Evolutionary conservation across 1,140 invertebrate species (phyloP), one percentile per base, ranked within the genome.

Genomic region (Macrosteles quadrilineatus): DNA sequence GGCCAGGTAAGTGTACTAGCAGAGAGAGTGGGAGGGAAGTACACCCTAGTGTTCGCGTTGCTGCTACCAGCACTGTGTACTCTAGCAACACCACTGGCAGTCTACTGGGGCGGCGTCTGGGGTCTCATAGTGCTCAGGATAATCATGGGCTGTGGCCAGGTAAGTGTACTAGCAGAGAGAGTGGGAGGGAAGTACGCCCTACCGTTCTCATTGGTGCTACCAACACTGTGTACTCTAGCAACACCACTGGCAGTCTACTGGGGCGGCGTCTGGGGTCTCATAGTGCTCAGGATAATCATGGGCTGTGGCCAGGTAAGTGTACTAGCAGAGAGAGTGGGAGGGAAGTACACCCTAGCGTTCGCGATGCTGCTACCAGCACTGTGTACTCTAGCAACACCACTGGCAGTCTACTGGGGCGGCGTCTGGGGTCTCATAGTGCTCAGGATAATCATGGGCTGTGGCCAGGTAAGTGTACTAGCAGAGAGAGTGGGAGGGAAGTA

Each of bases 361-460:
- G 82, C 83, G 2, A 78, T 79, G 1, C 83, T 79, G 64, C 71
- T 83, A 0, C 81, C 83, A 12, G 78, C 83, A 4, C 65, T 85
- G 27, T 74, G 83, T 80, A 78, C 76, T 75, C 77, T 79, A 76
- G 78, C 72, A 69, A 80, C 43, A 72, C 79, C 76, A 30, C 78
- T 36, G 25, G 76, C 76, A 11, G 75, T 89, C 14, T 75, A 68
- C 11, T 29, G 62, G n/a, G 71, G 71, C 3, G 11, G 36, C 9
- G 55, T 84, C 81, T 25, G 87, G 85, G 70, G 72, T 32, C 79
- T 91, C 1, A 88, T 91, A 59, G 82, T 85, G 0, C 78, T 89
- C 0, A 82, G 89, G 43, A 83, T 90, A 0, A 73, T 90, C 2
- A 88, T 89, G 82, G 89, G 89, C 45, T 78, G 90, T 2, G 88